Conservation (phyloP, 2,113 vertebrate species). For the Thinocorus orbignyianus region DNA sequence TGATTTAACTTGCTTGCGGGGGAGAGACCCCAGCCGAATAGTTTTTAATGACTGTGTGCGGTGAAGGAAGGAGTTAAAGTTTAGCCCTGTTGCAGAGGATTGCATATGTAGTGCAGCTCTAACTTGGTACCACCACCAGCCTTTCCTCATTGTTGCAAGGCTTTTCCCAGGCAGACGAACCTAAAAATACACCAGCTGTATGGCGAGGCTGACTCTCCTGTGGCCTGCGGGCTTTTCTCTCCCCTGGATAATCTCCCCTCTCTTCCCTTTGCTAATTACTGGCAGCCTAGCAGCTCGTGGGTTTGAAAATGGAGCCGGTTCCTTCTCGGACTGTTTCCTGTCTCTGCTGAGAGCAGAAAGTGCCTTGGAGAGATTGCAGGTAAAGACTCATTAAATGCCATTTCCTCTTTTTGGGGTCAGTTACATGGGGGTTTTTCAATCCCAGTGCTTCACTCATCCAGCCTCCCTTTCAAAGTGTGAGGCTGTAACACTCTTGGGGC, state of each 20-base stretch:
- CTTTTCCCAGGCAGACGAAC: constrained; percentile 45
- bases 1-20: background rate
- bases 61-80: constrained; percentile 52
- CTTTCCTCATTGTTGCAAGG: constrained; percentile 27
- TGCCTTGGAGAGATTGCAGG: background rate
- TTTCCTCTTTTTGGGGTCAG: background rate
- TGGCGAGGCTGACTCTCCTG: constrained; percentile 3
- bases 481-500: background rate
- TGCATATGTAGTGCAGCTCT: background rate
- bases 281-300: background rate
- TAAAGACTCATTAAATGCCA: background rate
- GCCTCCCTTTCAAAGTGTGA: background rate
- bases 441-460: background rate
- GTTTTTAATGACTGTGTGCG: background rate
- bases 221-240: background rate
- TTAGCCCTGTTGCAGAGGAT: background rate
- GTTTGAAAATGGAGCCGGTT: background rate
- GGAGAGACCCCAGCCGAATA: background rate
- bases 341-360: background rate
- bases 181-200: constrained; percentile 44
- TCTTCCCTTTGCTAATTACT: constrained; percentile 1
- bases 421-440: background rate
- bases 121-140: background rate
- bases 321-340: background rate
- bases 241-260: background rate